Base-by-base conservation (phyloP, 2,113 vertebrate species). In the Poeciliopsis turrubarensis region DNA sequence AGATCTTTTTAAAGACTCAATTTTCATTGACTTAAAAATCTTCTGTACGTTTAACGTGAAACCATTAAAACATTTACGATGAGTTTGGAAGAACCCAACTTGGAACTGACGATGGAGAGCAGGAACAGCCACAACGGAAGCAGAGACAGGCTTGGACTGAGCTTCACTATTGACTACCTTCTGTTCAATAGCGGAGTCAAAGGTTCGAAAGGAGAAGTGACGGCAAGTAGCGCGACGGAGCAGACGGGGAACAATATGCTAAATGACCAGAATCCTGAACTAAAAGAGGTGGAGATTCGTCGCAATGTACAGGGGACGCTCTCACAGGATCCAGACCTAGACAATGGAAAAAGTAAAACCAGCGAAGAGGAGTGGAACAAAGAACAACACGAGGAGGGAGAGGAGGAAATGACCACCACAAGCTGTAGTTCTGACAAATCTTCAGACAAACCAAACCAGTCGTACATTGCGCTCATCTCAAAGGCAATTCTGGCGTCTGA, bases 391-490 rank as follows among this genome's bases (percentile, higher is more conserved):
- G 72, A 87, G 64, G 79, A 87, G 74, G 84, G 77, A 81, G 84
- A 83, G 84, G 75, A 82, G 83, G 65, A 81, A 51, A 67, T 82
- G 80, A 91, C 88, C 72, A 86, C 84, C 64, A 81, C 57, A 34
- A 68, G 70, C 68, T 61, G 51, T 30, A 44, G 37, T 74, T 64
- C 68, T 41, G 64, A 5, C 10, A 62, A 81, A 74, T 88, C 84
- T 3, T 44, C 67, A 0, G 93, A 95, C 71, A 96, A 96, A 68
- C 96, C 96, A 0, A 82, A 92, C 1, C 94, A 95, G 80, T 96
- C 95, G 22, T 96, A 96, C 89, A 95, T 96, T 1, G 94, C 95
- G 2, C 94, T 96, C 62, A 96, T 97, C 86, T 96, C 95, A 73
- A 95, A 93, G 69, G 94, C 96, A 26, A 96, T 96, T 86, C 91